Base-by-base conservation (phyloP, 2,797 vertebrate species). In the Tachyglossus aculeatus region DNA sequence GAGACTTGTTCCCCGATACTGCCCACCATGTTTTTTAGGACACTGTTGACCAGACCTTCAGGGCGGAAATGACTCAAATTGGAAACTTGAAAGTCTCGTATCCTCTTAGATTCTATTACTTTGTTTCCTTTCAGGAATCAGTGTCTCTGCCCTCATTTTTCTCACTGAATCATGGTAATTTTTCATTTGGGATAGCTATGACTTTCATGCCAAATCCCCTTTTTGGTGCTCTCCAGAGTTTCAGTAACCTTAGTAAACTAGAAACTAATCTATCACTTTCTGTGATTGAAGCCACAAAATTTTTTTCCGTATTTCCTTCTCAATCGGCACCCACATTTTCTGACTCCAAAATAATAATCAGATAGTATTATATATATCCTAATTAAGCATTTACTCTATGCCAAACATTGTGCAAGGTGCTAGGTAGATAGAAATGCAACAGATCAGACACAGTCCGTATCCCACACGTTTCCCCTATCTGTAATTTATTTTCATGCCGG, bases 181-280 rank as follows among this genome's bases (percentile, higher is more conserved):
- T n/a, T n/a, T n/a, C n/a, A n/a, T n/a, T n/a, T n/a, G n/a, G n/a
- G n/a, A 18, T 10, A 5, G 16, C 36, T 22, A 34, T 4, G 5
- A 34, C 40, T 38, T 2, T 6, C 2, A 1, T 11, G 11, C 4
- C n/a, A n/a, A 5, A 22, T 57, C 50, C 6, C 44, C 21, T 62
- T 78, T 61, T 59, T 71, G 67, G 61, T 80, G 58, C 60, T 60
- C 66, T 44, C 47, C 25, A 38, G 40, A 68, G 50, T 16, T 59
- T 25, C 27, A 3, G 9, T 22, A 19, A n/a, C 2, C 24, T 15
- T 6, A 25, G 16, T 9, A 29, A 38, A 32, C 9, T 3, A 5
- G 45, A 47, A 11, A 25, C 51, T 45, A 36, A 76, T 77, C 71
- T 67, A 36, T 82, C 77, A 65, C 29, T 40, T 74, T 75, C 61